Base-by-base conservation (phyloP, 2,888 invertebrate species). In the Meiosimyza decipiens region DNA sequence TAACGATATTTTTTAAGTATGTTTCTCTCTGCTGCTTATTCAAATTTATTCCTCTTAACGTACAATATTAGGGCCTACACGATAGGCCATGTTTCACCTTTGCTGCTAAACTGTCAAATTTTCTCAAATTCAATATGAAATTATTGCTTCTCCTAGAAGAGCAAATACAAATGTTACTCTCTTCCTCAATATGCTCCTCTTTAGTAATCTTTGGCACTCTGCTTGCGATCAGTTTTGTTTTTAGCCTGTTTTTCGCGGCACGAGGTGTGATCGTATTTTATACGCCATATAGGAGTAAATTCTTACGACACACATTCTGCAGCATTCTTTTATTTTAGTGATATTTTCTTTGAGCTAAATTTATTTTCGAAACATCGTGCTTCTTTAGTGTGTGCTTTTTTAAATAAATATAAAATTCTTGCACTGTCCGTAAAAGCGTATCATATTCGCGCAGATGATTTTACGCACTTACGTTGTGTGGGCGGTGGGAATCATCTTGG, bases 361-460 rank as follows among this genome's bases (percentile, higher is more conserved):
- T 72, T 67, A 72, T 72, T 72, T 72, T 67, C 54, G 67, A 72
- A 67, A 67, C 62, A 67, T 67, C 47, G 52, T 47, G 57, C 50
- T 64, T 49, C 50, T 40, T 71, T 71, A 33, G 18, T 49, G 18
- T 51, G 50, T 12, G 22, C 51, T 12, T 65, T 55, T n/a, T 55
- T 12, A n/a, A 40, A 33, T 40, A 40, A 16, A 33, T 47, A 15
- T 40, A 40, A 40, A 16, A 18, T 63, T 11, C 47, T 33, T 40
- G 12, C 33, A 11, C 33, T 15, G 22, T 62, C 33, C 54, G 54
- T 40, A 33, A 28, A 28, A 15, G 54, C 66, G 54, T 66, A 69
- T 69, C 69, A 51, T 50, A 62, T 69, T 69, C 69, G 62, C n/a
- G 18, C 18, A 67, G 57, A 50, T 69, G 12, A 60, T 62, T 69